phyloP scores from a whole-genome alignment of 2,888 invertebrate species.

The Ormyrus thymus region DNA sequence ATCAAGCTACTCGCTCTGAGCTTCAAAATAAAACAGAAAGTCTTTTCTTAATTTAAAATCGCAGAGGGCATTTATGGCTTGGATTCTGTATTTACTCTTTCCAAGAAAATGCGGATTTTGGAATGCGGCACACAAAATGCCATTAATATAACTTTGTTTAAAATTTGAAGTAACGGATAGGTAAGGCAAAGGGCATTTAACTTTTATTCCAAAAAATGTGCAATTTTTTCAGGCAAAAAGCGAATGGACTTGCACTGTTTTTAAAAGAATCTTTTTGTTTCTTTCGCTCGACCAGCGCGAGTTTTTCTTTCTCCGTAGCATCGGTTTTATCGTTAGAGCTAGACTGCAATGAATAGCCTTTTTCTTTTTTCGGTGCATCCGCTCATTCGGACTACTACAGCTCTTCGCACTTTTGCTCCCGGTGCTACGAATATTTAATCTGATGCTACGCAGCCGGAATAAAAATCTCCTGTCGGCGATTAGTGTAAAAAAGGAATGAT shows the following conservation, averaged over 20 bases:
- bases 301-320: slow-evolving; percentile 12
- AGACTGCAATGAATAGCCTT: not conserved
- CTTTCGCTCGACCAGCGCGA: slow-evolving; percentile 19
- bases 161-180: no score
- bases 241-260: slow-evolving; percentile 3
- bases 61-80: no score
- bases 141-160: no score
- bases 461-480: slow-evolving; percentile 27
- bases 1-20: no score
- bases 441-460: slow-evolving; percentile 27
- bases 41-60: no score
- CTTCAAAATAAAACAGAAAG: no score
- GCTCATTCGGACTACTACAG: not conserved
- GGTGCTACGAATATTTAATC: slow-evolving; percentile 42
- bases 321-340: slow-evolving; percentile 32
- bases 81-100: no score
- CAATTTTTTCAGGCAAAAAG: not conserved
- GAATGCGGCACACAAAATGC: no score
- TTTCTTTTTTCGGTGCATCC: slow-evolving; percentile 2
- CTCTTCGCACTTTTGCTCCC: slow-evolving; percentile 34
- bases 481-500: slow-evolving; percentile 19
- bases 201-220: no score
- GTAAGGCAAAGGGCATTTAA: no score
- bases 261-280: slow-evolving; percentile 15
- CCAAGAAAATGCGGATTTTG: no score